Percentiles rank a stretch among this genome's conserved stretches.
phyloP scores from a whole-genome alignment of 1,140 invertebrate species.

The Scaptomyza hsui region DNA sequence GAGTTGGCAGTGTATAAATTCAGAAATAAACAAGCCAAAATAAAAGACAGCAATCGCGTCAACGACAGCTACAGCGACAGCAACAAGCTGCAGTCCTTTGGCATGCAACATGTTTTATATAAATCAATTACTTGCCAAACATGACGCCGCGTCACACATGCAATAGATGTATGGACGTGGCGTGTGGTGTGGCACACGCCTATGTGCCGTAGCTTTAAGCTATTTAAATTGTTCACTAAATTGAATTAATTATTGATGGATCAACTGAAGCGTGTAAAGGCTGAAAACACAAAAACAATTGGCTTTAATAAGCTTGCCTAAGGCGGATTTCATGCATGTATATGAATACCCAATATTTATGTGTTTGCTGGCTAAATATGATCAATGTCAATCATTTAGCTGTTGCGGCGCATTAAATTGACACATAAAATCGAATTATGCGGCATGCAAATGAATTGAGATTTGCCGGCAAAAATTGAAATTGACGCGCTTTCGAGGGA shows the following conservation, averaged over 20 bases:
- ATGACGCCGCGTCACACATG: conserved; percentile 39
- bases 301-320: conserved; percentile 14
- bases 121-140: conserved; percentile 81
- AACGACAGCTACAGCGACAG: conserved; percentile 28
- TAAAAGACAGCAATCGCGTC: conserved; percentile 13
- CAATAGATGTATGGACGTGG: conserved; percentile 50
- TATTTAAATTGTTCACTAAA: conserved; percentile 7
- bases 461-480: conserved; percentile 59
- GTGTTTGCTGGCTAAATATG: conserved; percentile 29
- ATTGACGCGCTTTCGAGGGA: conserved; percentile 51
- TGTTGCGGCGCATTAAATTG: conserved; percentile 38
- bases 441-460: conserved; percentile 67
- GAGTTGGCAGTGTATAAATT: conserved; percentile 63
- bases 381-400: conserved; percentile 55
- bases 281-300: conserved; percentile 3
- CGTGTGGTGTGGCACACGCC: background rate
- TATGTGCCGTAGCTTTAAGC: conserved; percentile 5
- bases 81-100: conserved; percentile 68
- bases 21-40: conserved; percentile 59
- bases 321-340: background rate
- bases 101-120: conserved; percentile 80
- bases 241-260: conserved; percentile 10
- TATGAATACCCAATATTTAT: background rate
- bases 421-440: conserved; percentile 68
- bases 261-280: background rate